Percentiles rank a stretch among this genome's conserved stretches.
phyloP scores from a whole-genome alignment of 2,888 invertebrate genomes.

The Sceliomorpha sp. region DNA sequence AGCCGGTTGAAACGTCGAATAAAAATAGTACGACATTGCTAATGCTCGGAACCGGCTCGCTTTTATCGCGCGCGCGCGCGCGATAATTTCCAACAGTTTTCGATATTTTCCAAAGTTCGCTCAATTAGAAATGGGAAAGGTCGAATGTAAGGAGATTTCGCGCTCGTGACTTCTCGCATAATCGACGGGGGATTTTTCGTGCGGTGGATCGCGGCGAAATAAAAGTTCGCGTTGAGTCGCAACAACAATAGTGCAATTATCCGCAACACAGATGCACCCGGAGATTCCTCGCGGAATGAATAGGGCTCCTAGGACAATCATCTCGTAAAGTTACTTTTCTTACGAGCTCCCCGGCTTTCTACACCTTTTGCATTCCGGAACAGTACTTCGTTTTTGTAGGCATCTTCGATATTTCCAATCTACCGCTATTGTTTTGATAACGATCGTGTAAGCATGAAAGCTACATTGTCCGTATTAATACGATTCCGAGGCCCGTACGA shows the following conservation, averaged over 20 bases:
- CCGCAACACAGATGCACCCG: conserved; percentile 73
- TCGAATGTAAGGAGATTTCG: too few relatives aligned
- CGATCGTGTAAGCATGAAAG: conserved; percentile 9
- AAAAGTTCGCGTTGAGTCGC: too few relatives aligned
- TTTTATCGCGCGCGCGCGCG: too few relatives aligned
- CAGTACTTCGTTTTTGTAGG: conserved; percentile 3
- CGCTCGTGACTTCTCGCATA: too few relatives aligned
- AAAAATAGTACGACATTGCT: conserved; percentile 33
- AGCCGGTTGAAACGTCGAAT: conserved; percentile 15
- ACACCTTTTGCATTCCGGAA: conserved; percentile 51
- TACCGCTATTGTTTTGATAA: conserved; percentile 9
- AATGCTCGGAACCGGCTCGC: conserved; percentile 10
- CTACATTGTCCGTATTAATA: conserved; percentile 27
- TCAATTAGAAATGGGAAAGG: too few relatives aligned
- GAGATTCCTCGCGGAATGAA: conserved; percentile 71
- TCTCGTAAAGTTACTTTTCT: conserved; percentile 71
- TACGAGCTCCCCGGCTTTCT: conserved; percentile 55
- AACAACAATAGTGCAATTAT: conserved; percentile 74
- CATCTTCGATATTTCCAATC: conserved; percentile 12
- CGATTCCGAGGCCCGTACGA: too few relatives aligned
- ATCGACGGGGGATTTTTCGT: too few relatives aligned
- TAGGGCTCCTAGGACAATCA: conserved; percentile 71
- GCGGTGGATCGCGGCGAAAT: too few relatives aligned
- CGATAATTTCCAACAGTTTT: too few relatives aligned
- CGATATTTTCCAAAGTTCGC: too few relatives aligned